phyloP scores from a whole-genome alignment of 2,797 vertebrate species.

The Manis javanica region DNA sequence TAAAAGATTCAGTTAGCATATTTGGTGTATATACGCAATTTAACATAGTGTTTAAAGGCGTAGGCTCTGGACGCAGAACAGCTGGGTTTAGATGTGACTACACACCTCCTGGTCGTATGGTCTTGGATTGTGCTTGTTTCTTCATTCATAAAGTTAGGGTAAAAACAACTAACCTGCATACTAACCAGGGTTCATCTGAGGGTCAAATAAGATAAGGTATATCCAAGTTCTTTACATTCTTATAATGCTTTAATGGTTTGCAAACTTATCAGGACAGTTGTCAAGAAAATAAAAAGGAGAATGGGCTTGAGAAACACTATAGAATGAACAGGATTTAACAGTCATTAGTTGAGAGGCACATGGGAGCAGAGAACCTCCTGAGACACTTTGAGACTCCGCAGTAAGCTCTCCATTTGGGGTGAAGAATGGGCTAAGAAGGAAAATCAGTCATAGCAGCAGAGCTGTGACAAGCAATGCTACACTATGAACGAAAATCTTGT shows the following conservation, averaged over 20 bases:
- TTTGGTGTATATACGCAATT: not conserved
- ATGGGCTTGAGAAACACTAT: not conserved
- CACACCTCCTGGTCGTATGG: not conserved
- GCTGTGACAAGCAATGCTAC: slow-evolving; percentile 90
- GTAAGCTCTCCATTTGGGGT: slow-evolving; percentile 89
- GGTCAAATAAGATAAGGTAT: not conserved
- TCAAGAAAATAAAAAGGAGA: not conserved
- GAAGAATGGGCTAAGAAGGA: slow-evolving; percentile 89
- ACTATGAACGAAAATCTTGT: slow-evolving; percentile 92
- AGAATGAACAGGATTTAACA: not conserved
- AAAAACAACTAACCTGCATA: not conserved
- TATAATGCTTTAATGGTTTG: no score
- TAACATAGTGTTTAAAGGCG: not conserved
- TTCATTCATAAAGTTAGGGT: not conserved
- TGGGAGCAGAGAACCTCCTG: not conserved
- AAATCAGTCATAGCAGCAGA: slow-evolving; percentile 94
- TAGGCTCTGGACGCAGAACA: not conserved
- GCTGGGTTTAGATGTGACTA: not conserved
- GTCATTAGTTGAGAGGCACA: not conserved
- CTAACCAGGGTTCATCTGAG: not conserved
- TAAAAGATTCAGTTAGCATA: not conserved
- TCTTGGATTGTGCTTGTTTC: not conserved
- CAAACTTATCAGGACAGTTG: not conserved
- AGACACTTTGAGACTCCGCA: slow-evolving; percentile 89
- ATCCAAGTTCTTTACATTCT: not conserved